Evolutionary conservation across 2,797 vertebrate species (phyloP), one percentile per base, ranked within the genome.

Genomic region (Falco peregrinus): DNA sequence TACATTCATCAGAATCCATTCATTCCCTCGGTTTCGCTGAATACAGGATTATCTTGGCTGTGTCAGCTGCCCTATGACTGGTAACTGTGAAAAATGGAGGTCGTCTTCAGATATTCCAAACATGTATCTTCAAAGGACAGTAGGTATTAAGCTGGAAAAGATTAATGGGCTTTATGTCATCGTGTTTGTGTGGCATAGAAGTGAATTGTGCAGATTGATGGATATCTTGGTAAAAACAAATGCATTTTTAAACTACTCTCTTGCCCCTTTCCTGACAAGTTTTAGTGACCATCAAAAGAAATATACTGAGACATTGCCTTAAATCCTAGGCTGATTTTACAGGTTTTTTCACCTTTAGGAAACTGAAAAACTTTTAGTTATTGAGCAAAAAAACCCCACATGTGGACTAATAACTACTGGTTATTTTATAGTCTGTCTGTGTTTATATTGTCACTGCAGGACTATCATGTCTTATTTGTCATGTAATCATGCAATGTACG

Each of bases 51-150:
- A 98, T 98, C 97, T 96, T 95, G 94, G 89, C 97, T 97, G 87
- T 97, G 97, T 98, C 97, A 98, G 97, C 97, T 97, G 96, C 97
- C 97, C 97, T 93, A 50, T 96, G 95, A 97, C 97, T 97, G 93
- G 96, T 94, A 97, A 82, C 94, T 91, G n/a, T 98, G 97, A 97
- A 96, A 97, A 97, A 98, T 98, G 89, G 97, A 98, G 97, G 96
- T 97, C n/a, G 75, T 90, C 94, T 97, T 81, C 89, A 89, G 92
- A 93, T 95, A 97, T 96, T 97, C 96, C 95, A 97, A 97, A 97
- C 84, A 64, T 96, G 94, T 93, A 94, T 97, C 96, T 97, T 96
- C 95, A 97, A 96, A 94, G 92, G 95, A 97, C 96, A 97, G 95
- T 92, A 94, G 93, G 79, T 96, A 89, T 97, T 96, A 98, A 96